A percentile compares a stretch with the other conserved stretches of the same genome.
These are phyloP conservation scores for Pteruthius melanotis DNA, from an alignment of 2,113 vertebrate genomes.

Conservation along the genomic window DNA sequence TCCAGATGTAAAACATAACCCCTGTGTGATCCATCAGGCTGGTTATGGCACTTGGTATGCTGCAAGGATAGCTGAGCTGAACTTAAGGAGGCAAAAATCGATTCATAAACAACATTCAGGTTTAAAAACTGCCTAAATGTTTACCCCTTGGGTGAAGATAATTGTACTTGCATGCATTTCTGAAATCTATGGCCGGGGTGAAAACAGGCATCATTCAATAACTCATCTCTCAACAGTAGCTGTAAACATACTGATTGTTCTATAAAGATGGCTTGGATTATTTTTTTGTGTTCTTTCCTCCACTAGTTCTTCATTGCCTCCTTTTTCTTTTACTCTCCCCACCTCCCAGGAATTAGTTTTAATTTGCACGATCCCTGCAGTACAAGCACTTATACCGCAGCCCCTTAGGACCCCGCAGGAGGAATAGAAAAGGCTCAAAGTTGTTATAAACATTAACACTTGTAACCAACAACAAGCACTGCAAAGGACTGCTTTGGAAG, in stretches of 20 bases:
- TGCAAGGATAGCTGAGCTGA: not conserved
- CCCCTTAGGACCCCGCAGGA: not conserved
- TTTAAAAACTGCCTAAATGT: slow-evolving; percentile 38
- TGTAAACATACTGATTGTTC: slow-evolving; percentile 19
- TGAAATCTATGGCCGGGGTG: slow-evolving; percentile 8
- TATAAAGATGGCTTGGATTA: slow-evolving; percentile 12
- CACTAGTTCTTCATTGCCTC: not conserved
- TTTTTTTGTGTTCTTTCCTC: slow-evolving; percentile 18
- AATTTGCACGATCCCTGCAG: not conserved
- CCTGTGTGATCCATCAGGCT: slow-evolving; percentile 6
- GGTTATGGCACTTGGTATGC: slow-evolving; percentile 14
- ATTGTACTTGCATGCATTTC: slow-evolving; percentile 15
- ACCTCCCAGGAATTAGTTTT: not conserved
- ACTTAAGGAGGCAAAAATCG: slow-evolving; percentile 51
- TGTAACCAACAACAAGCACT: not conserved
- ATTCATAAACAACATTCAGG: slow-evolving; percentile 31
- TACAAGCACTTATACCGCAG: not conserved
- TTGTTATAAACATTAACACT: not conserved
- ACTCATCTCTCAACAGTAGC: slow-evolving; percentile 25
- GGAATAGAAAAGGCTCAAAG: not conserved
- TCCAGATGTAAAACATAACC: not conserved
- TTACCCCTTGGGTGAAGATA: slow-evolving; percentile 7
- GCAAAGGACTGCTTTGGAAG: not conserved
- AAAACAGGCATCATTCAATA: slow-evolving; percentile 41
- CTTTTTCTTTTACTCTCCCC: not conserved